Conservation (phyloP, 2,888 invertebrate genomes). For the Caenorhabditis doughertyi region DNA sequence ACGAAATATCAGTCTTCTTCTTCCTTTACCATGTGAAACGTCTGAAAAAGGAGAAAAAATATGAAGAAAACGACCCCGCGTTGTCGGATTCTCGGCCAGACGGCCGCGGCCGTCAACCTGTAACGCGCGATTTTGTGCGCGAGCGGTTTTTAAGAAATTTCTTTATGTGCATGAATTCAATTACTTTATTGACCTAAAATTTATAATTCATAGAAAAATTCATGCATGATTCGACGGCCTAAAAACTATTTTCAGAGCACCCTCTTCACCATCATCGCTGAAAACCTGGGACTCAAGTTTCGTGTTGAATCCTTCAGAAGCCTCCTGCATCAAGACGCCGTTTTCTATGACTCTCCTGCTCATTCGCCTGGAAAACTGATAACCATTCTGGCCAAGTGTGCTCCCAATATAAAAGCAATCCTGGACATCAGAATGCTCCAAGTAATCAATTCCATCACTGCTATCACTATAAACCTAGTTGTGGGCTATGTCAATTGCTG, state of each 20-base stretch:
- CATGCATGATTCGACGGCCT: too few relatives aligned
- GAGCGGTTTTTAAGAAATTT: too few relatives aligned
- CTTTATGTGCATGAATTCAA: too few relatives aligned
- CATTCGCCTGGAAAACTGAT: constrained; percentile 83
- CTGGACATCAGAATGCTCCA: constrained; percentile 83
- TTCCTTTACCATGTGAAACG: too few relatives aligned
- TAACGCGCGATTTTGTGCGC: too few relatives aligned
- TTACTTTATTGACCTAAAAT: too few relatives aligned
- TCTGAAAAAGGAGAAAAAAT: too few relatives aligned
- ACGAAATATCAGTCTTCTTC: too few relatives aligned
- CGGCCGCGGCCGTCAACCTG: too few relatives aligned
- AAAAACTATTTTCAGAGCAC: constrained; percentile 42
- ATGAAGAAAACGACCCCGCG: too few relatives aligned
- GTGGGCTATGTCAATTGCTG: constrained; percentile 84
- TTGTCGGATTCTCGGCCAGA: too few relatives aligned
- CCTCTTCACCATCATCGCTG: constrained; percentile 67
- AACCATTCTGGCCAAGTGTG: constrained; percentile 83
- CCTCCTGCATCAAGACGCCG: constrained; percentile 83
- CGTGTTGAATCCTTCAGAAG: constrained; percentile 71
- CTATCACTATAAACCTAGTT: constrained; percentile 82
- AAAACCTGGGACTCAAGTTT: constrained; percentile 73
- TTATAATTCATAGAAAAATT: not conserved
- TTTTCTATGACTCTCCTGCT: constrained; percentile 83
- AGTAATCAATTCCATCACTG: constrained; percentile 82
- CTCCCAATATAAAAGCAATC: constrained; percentile 83